Evolutionary conservation across 2,113 vertebrate genomes (phyloP), one percentile per base, ranked within the genome.

Genomic region (Myiozetetes cayanensis): DNA sequence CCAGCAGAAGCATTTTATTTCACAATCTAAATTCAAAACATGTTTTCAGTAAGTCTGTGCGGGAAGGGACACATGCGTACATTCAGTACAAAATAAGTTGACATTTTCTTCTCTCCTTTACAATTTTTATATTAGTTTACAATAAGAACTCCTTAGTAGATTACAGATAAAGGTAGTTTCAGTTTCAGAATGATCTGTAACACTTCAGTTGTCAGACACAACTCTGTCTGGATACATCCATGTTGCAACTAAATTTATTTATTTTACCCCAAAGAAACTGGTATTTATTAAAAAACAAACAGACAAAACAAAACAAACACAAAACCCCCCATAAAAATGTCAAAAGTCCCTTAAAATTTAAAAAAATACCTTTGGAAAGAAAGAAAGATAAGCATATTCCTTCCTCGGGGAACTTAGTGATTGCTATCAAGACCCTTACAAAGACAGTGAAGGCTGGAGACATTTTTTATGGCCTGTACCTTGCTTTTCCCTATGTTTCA

Each of bases 391-490:
- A 68, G 1, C 4, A 21, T 8, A 19, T 46, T 78, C 19, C 5
- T 86, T 83, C 24, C 14, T 33, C 35, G 18, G 6, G 21, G 13
- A 93, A 28, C 8, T 31, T 12, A 3, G 1, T 10, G 11, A 22
- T 4, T 33, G 9, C 23, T 75, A 20, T 70, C 35, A 55, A 65
- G 39, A 65, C 1, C 4, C 12, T 55, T 58, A 49, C 8, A 53
- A 53, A 11, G 31, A 39, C 39, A 77, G 5, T 2, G 2, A 77
- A 28, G 6, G 4, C 5, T 25, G 28, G 25, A 65, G 55, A 19
- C 0, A 3, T 16, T 17, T 68, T 31, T 5, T 41, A 58, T 46
- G 5, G 1, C 14, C n/a, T n/a, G 2, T 39, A 33, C 4, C 4
- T 84, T 61, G 18, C 23, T 50, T 66, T 71, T 73, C 15, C n/a